Base-by-base conservation (phyloP, 2,888 invertebrate genomes). In the Sialis lutaria region DNA sequence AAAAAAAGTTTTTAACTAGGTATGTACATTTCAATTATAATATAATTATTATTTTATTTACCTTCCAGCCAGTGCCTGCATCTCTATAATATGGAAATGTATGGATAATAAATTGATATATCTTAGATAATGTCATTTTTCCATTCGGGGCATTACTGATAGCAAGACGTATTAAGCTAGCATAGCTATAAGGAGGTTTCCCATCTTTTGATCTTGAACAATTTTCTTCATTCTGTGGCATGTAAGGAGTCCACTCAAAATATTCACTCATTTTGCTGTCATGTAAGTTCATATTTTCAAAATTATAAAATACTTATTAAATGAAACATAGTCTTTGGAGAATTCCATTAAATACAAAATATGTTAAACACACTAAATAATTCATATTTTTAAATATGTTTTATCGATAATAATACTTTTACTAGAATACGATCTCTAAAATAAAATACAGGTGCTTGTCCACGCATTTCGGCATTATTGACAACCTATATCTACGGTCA, bases 121-220 rank as follows among this genome's bases (percentile, higher is more conserved):
- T 81, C 62, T 82, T 80, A 54, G 77, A 77, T 34, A 82, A 66
- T 3, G 81, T 82, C 80, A 81, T 79, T 67, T 78, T 78, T 54
- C 79, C 76, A 57, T 73, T 74, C 2, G 72, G 67, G 2, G 77
- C 74, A 57, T 72, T 74, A 65, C 75, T 79, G 55, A 82, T 80
- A 6, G 81, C 81, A 55, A 79, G 67, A 51, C 76, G 68, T 54
- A 82, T 82, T 63, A 82, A 71, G 56, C 76, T 79, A 40, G 80
- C 80, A 61, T 82, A 82, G 56, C 80, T 80, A 67, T 5, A 64
- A n/a, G 47, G 47, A 10, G 47, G 47, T 35, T 47, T 47, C 31
- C 39, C 47, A 42, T 42, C 42, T 31, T 34, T 47, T 30, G 45
- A 10, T 40, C 33, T 39, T 32, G 32, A 30, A 12, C 12, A 44